These are phyloP conservation scores for Ictidomys tridecemlineatus DNA, from an alignment of 2,113 vertebrate genomes.

Conservation along the genomic window DNA sequence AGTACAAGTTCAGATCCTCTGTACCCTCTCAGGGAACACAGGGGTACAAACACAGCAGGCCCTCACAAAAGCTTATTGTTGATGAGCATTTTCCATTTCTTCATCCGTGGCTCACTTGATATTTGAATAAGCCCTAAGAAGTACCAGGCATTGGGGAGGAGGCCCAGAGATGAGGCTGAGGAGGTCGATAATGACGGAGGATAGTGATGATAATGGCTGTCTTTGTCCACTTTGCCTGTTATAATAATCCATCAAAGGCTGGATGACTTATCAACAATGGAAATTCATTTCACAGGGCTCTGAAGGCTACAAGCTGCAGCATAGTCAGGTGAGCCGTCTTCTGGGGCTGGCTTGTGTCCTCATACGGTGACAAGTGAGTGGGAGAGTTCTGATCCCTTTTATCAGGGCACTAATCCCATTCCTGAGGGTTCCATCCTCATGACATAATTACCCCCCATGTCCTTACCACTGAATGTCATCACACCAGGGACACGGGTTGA, in stretches of 20 bases:
- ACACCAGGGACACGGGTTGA: neutral
- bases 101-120: neutral
- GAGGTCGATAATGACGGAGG: neutral
- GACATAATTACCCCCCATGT: neutral
- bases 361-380: neutral
- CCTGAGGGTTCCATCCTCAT: neutral
- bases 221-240: neutral
- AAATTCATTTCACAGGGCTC: neutral
- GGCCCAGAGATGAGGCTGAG: neutral
- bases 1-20: neutral
- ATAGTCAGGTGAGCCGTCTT: neutral
- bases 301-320: neutral
- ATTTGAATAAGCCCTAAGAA: neutral
- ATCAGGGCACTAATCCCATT: neutral
- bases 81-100: neutral
- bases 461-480: neutral
- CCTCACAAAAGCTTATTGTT: neutral
- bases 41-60: neutral
- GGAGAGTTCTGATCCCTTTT: neutral
- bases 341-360: neutral
- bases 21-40: neutral
- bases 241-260: neutral
- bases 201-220: neutral
- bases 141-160: neutral
- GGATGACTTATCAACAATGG: neutral